Evolutionary conservation across 2,888 invertebrate genomes (phyloP), one percentile per base, ranked within the genome.

Genomic region (Drosophila falleni): DNA sequence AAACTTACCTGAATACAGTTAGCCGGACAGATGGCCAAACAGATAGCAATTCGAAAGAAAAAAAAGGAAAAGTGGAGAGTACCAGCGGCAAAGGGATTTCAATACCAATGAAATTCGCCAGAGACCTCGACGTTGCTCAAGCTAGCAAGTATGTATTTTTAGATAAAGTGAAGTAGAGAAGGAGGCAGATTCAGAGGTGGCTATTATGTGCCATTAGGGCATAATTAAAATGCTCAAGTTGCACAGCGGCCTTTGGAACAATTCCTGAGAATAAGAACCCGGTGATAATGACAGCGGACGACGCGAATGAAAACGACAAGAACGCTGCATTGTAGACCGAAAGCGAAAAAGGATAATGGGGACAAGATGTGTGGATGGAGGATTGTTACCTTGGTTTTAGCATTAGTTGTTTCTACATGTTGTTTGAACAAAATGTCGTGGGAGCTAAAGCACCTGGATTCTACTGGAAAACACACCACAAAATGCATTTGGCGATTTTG

Each of bases 171-270:
- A 15, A 3, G 19, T 6, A 10, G 5, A 9, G 55, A 16, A 29
- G 58, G 41, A 55, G 33, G 49, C 62, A 47, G 53, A 44, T 50
- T 69, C 53, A 61, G 78, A 79, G 82, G 81, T 64, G 83, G 82
- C 87, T 81, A 88, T 90, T 90, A 85, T 88, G 81, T 81, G 85
- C 90, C 90, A 90, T 90, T 91, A 88, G 90, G 88, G 90, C 84
- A 89, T 90, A 91, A 91, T 91, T 91, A 91, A 91, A 91, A 90
- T 89, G 84, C 83, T 89, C 87, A 79, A 90, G 90, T 80, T 83
- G 74, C 78, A 74, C 47, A 47, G 56, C 51, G 46, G 41, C 46
- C 47, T 35, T 19, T 42, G 29, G 58, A 58, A 16, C 59, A 51
- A 41, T 68, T 55, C 47, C 50, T 62, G 33, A 42, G 58, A 41